Evolutionary conservation across 2,113 vertebrate species (phyloP).

Genomic region (Aldabrachelys gigantea): DNA sequence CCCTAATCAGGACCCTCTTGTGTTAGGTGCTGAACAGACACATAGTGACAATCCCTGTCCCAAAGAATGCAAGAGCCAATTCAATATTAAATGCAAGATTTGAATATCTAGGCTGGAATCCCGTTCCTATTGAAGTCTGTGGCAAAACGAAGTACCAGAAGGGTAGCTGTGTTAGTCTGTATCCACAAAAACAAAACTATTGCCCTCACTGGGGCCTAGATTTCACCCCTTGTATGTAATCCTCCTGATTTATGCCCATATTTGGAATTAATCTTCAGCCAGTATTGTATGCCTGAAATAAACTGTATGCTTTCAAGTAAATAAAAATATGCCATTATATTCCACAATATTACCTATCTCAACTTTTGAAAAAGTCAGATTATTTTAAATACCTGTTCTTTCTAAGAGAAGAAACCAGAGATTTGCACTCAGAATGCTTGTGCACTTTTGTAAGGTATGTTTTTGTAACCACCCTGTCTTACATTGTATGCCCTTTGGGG

Average conservation of each 20-base stretch:
- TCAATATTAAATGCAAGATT: neutral
- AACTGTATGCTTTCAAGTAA: neutral
- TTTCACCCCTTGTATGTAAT: neutral
- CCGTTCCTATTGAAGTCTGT: neutral
- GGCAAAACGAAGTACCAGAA: no score
- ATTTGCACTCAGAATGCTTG: neutral
- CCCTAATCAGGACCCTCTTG: neutral
- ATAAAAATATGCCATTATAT: rapidly evolving
- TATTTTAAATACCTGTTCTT: neutral
- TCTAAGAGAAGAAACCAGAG: neutral
- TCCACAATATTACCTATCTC: neutral
- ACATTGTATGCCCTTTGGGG: neutral
- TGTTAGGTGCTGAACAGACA: neutral
- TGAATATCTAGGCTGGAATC: neutral
- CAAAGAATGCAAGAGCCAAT: neutral
- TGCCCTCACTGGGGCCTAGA: neutral
- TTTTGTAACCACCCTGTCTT: neutral
- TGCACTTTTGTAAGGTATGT: neutral
- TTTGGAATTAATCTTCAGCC: neutral
- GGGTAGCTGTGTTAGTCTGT: no score
- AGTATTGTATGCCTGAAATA: neutral
- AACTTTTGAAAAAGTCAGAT: neutral
- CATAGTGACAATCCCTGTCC: neutral
- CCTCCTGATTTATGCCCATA: rapidly evolving
- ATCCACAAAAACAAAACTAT: no score